Evolutionary conservation across 2,113 vertebrate genomes (phyloP).

Genomic region (Ctenomys sociabilis): DNA sequence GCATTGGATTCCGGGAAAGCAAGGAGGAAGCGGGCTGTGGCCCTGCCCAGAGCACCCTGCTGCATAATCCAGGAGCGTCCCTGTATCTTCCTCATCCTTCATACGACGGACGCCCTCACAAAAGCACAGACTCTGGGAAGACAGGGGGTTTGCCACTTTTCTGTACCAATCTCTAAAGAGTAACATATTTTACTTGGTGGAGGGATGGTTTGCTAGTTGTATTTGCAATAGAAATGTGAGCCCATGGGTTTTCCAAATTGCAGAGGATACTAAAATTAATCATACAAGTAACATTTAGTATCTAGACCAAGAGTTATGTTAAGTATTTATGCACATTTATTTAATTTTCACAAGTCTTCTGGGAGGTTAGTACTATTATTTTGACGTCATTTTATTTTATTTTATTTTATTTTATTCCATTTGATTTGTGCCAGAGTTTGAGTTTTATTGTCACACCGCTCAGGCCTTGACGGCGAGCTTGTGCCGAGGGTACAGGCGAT

Average conservation of each 20-base stretch:
- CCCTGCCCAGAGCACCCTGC: neutral
- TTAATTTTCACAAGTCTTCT: constrained; percentile 11
- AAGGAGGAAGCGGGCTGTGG: neutral
- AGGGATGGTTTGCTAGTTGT: neutral
- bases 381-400: neutral
- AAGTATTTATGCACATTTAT: neutral
- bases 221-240: constrained; percentile 25
- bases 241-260: constrained; percentile 19
- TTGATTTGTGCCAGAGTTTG: no score
- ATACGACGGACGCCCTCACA: neutral
- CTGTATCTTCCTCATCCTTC: neutral
- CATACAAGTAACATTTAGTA: constrained; percentile 6
- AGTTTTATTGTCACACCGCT: no score
- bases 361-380: neutral
- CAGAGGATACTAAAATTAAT: constrained; percentile 41
- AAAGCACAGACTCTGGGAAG: neutral
- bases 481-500: no score
- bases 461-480: no score
- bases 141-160: accelerated
- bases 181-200: neutral
- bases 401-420: no score
- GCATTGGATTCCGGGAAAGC: neutral
- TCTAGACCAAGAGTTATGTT: neutral
- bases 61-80: neutral
- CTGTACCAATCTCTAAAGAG: constrained; percentile 19